These are phyloP conservation scores for Tursiops truncatus DNA, from an alignment of 2,113 vertebrate species.

Conservation along the genomic window DNA sequence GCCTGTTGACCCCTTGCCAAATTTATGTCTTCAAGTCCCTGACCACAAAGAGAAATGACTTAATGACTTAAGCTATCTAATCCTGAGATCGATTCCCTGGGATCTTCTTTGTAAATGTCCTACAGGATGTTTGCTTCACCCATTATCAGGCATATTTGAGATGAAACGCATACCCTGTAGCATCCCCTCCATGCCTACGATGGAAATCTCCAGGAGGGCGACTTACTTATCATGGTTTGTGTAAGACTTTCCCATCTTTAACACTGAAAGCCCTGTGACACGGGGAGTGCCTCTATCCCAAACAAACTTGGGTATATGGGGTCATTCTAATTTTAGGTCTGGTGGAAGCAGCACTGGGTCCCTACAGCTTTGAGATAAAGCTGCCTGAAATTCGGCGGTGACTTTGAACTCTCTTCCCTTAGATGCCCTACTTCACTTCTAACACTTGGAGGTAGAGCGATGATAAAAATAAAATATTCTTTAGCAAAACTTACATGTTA, in stretches of 20 bases:
- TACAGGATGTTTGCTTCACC: background rate
- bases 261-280: background rate
- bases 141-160: too few species aligned
- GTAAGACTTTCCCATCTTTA: too few species aligned
- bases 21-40: background rate
- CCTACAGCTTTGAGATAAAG: background rate
- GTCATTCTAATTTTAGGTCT: background rate
- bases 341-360: fast-evolving
- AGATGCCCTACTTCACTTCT: background rate
- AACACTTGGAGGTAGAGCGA: too few species aligned
- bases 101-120: background rate
- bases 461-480: background rate
- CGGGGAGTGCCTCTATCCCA: background rate
- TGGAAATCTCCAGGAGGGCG: background rate
- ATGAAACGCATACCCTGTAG: fast-evolving
- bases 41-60: background rate
- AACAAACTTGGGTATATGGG: too few species aligned
- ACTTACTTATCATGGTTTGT: background rate
- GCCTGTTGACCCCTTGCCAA: background rate
- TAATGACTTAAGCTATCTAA: background rate
- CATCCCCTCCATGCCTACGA: too few species aligned
- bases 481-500: background rate
- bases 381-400: fast-evolving
- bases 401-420: background rate
- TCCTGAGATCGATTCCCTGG: background rate